phyloP scores from a whole-genome alignment of 2,797 vertebrate genomes.

The Rhabdophis nuchalis region DNA sequence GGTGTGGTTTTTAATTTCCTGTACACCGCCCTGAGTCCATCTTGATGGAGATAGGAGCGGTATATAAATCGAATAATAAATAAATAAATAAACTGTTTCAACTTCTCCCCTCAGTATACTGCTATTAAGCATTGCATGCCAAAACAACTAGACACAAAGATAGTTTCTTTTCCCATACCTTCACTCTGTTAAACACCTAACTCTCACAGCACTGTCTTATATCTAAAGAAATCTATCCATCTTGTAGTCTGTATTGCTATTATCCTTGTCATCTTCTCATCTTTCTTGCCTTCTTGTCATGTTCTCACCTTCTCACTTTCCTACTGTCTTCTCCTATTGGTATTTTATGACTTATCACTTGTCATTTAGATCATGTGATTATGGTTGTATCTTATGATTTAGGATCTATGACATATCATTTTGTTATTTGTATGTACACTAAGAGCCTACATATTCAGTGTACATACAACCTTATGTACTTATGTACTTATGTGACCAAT shows the following conservation, averaged over 20 bases:
- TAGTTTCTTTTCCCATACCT: not conserved
- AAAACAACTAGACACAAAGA: not conserved
- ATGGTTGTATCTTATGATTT: not conserved
- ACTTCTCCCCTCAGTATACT: not conserved
- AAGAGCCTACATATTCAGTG: not conserved
- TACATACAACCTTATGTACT: no score
- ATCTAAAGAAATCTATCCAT: not conserved
- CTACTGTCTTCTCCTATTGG: not conserved
- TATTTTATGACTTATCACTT: not conserved
- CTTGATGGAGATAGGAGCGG: no score
- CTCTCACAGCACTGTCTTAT: not conserved
- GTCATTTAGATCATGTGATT: not conserved
- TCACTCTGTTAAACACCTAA: not conserved
- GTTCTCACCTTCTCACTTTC: not conserved
- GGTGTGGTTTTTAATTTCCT: no score
- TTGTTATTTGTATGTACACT: not conserved
- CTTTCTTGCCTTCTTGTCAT: not conserved
- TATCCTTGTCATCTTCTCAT: not conserved
- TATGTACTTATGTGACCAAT: not conserved
- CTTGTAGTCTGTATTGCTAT: not conserved
- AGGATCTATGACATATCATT: not conserved
- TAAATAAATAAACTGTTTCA: not conserved
- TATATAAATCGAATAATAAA: no score
- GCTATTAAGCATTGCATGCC: not conserved
- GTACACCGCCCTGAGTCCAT: no score